Evolutionary conservation across 1,140 invertebrate genomes (phyloP), one percentile per base, ranked within the genome.

Genomic region (Paralvinella palmiformis): DNA sequence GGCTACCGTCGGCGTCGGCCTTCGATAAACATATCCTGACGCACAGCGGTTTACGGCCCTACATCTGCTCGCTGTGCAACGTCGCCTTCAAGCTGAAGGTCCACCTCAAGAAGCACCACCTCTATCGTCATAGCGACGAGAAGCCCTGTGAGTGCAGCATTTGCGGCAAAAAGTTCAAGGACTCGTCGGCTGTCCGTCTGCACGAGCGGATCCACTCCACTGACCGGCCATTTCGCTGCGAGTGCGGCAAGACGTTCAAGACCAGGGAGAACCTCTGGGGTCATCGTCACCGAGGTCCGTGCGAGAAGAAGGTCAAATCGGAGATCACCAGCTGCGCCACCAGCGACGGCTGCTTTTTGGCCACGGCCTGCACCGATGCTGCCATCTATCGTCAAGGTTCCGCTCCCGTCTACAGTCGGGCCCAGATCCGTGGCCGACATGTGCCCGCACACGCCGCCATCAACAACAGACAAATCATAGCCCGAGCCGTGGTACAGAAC

Each of bases 81-180:
- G 56, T 53, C 37, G 59, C 33, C 10, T 66, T 66, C 64, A 66
- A 66, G 59, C 50, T 66, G 59, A 66, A 62, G 37, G 64, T 66
- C 15, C 64, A 66, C 64, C 59, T 66, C 29, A 66, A 66, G 59
- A 66, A 66, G 59, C 64, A 66, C 22, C 45, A 66, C 48, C 31
- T 66, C 48, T 66, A 66, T 31, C 32, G 59, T 1, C 64, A 66
- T 59, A 62, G 29, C 10, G 41, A 62, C 41, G 64, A 66, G 53
- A 62, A 66, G 35, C 64, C 64, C n/a, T 61, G 59, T 41, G 59
- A 62, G 29, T 66, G 64, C 64, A 66, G 64, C 64, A 66, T 66
- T 50, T 66, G 64, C 33, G 64, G 64, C 27, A 66, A 66, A 53
- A 45, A 41, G 27, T 66, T 66, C 59, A 66, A 66, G 36, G 64